Percentiles rank a stretch among this genome's conserved stretches.
These are phyloP conservation scores for Caerostris extrusa DNA, from an alignment of 1,140 invertebrate species.

Conservation along the genomic window DNA sequence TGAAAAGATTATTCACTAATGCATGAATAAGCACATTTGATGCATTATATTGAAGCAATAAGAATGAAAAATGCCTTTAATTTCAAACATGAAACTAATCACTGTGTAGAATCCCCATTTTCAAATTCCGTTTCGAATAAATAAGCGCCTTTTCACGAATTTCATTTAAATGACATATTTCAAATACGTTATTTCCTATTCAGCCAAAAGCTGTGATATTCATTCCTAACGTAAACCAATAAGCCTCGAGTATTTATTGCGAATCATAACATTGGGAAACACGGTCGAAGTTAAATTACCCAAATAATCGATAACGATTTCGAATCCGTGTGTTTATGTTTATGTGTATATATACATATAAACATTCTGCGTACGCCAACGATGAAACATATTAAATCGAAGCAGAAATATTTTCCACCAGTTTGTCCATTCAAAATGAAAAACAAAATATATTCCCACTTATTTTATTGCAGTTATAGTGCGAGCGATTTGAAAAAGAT, in stretches of 20 bases:
- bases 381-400: not conserved
- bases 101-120: not conserved
- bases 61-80: not conserved
- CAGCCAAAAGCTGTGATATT: not conserved
- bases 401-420: not conserved
- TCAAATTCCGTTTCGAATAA: not conserved
- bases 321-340: not conserved
- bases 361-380: not conserved
- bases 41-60: no score
- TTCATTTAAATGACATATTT: not conserved
- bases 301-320: not conserved
- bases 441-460: not conserved
- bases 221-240: not conserved
- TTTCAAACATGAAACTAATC: not conserved
- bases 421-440: not conserved
- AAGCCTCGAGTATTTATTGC: not conserved
- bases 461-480: slow-evolving; percentile 4
- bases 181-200: not conserved
- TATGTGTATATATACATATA: not conserved
- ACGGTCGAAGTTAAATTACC: not conserved
- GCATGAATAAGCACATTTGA: no score
- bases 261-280: not conserved
- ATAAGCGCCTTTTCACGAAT: not conserved
- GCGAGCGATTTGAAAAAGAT: not conserved
- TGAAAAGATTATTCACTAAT: no score